Base-by-base conservation (phyloP, 1,140 invertebrate genomes). In the Acromyrmex echinatior region DNA sequence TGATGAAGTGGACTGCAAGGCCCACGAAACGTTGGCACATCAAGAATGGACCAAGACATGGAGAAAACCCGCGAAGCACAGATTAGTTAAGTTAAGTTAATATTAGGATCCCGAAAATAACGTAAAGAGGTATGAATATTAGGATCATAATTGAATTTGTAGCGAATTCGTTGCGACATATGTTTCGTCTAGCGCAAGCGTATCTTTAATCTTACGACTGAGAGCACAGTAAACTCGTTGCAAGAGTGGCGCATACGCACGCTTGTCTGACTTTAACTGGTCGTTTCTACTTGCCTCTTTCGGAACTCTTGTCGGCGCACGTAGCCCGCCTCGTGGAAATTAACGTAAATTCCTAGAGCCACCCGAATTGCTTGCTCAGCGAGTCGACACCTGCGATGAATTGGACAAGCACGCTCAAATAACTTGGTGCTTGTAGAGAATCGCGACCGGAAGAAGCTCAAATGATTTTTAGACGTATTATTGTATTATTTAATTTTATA, bases 381-480 rank as follows among this genome's bases (percentile, higher is more conserved):
- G 85, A 81, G 77, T 86, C 78, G 85, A 86, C 85, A 86, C 85
- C 85, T 81, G 77, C 70, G 70, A 84, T 84, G 70, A 87, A 84
- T 84, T 84, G 80, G 79, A 58, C 86, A 63, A 76, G 51, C 68
- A 56, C 49, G 79, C 68, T 84, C 76, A 66, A 86, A 65, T 79
- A 79, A 86, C 53, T 79, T 86, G 49, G 62, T n/a, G 62, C 65
- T 68, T 21, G 31, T 49, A 31, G 51, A 66, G 18, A 53, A 45
- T n/a, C 63, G 56, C 28, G 56, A 49, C 18, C 70, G 14, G 5
- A 51, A 45, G 21, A 39, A 49, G 7, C 60, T 49, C 53, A n/a
- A n/a, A n/a, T n/a, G n/a, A n/a, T n/a, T n/a, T n/a, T n/a, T n/a
- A n/a, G n/a, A n/a, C n/a, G 12, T 68, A 45, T 68, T 3, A n/a